Conservation (phyloP, 2,797 vertebrate species). For the Bucorvus abyssinicus region DNA sequence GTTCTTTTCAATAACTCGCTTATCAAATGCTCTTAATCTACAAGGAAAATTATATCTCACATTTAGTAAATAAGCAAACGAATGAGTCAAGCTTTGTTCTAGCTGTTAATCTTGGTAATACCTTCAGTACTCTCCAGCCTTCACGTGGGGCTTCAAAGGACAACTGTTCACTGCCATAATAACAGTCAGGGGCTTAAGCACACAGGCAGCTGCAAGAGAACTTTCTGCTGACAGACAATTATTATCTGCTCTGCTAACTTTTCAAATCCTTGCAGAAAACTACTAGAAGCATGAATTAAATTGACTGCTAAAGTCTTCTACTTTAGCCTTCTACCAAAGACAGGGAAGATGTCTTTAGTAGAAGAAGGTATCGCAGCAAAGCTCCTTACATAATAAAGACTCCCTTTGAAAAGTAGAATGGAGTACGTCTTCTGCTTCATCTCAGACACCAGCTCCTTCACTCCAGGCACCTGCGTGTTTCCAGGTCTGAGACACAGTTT, state of each 20-base stretch:
- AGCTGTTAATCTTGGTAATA: neutral
- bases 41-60: neutral
- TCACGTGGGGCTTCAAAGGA: neutral
- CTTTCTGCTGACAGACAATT: neutral
- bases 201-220: neutral
- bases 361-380: neutral
- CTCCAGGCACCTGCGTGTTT: accelerated
- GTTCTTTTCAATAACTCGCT: neutral
- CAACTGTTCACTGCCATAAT: neutral
- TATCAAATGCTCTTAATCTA: neutral
- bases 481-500: neutral
- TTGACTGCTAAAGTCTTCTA: neutral
- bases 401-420: neutral
- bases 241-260: neutral
- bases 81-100: neutral
- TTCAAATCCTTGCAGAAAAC: neutral
- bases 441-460: neutral
- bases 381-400: neutral
- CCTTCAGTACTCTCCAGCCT: neutral
- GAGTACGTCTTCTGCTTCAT: neutral
- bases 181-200: accelerated
- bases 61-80: neutral
- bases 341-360: neutral
- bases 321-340: neutral
- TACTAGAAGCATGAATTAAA: neutral